Evolutionary conservation across 2,888 invertebrate genomes (phyloP), one percentile per base, ranked within the genome.

Genomic region (Caprella mutica): DNA sequence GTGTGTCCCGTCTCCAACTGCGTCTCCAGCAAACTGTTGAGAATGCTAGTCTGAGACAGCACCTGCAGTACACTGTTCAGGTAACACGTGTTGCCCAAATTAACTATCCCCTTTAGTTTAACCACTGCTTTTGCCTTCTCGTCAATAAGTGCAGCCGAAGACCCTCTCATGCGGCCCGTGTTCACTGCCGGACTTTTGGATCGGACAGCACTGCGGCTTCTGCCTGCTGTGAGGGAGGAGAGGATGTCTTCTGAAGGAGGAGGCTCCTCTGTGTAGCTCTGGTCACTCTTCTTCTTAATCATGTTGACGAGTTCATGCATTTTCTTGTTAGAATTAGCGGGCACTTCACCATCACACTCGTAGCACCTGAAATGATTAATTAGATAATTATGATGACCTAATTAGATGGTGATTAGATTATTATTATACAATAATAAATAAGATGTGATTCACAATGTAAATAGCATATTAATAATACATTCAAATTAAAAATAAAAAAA

Each of bases 11-110:
- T 67, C 35, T 59, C 63, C 40, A 58, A 64, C 40, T 66, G 64
- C 12, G 65, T 33, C 42, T 68, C 67, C 24, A 68, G 55, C 26
- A 66, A 40, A 42, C 67, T 65, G 6, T 64, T 63, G 14, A 67
- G 56, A 42, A 58, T 57, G 50, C 66, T 66, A 21, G 66, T 67
- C 72, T 87, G 87, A 2, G 86, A 85, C 68, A 92, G 76, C 71
- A 89, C 89, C 75, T 96, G 96, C 77, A 96, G 80, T 8, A 94
- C 92, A 26, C 94, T 89, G 77, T 96, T 96, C 72, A 96, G 92
- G 74, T 93, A 96, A 72, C 96, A 96, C 0, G 96, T 96, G 72
- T 96, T 96, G 50, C 96, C 94, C 70, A 94, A 76, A 76, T 96
- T 96, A 52, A 80, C 78, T 40, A 96, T 76, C 0, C 96, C 96